Evolutionary conservation across 2,113 vertebrate genomes (phyloP).

Genomic region (Sinocyclocheilus grahami): DNA sequence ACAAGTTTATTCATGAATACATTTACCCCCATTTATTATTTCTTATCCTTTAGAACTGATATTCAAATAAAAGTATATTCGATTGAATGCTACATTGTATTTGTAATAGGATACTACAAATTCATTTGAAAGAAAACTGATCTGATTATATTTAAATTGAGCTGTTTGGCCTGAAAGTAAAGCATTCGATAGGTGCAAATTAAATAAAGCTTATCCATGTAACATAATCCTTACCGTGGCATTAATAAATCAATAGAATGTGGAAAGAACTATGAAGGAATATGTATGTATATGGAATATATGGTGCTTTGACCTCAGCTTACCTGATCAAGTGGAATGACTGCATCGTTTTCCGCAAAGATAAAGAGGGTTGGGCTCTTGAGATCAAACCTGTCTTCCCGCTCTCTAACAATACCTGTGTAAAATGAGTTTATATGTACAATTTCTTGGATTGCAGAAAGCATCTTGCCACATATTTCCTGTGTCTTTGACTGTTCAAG

Average conservation of each 20-base stretch:
- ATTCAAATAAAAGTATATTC: not conserved
- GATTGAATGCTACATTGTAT: not conserved
- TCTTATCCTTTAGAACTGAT: not conserved
- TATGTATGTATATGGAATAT: not conserved
- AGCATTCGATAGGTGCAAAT: not conserved
- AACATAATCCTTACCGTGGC: not conserved
- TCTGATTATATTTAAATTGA: not conserved
- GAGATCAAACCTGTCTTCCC: slow-evolving; percentile 71
- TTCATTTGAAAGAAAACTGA: not conserved
- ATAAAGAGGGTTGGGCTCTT: slow-evolving; percentile 81
- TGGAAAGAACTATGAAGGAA: not conserved
- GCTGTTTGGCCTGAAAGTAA: not conserved
- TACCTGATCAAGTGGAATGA: slow-evolving; percentile 80
- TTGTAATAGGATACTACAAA: not conserved
- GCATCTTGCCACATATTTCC: not conserved
- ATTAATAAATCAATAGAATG: not conserved
- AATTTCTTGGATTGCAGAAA: not conserved
- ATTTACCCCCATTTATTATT: not conserved
- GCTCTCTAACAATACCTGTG: slow-evolving; percentile 76
- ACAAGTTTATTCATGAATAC: not conserved
- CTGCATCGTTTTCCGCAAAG: slow-evolving; percentile 78
- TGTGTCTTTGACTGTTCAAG: not conserved
- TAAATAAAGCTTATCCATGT: not conserved
- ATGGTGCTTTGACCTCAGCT: not conserved
- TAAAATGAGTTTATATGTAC: not conserved